These are phyloP conservation scores for Ceryle rudis DNA, from an alignment of 2,797 vertebrate genomes.

Conservation along the genomic window DNA sequence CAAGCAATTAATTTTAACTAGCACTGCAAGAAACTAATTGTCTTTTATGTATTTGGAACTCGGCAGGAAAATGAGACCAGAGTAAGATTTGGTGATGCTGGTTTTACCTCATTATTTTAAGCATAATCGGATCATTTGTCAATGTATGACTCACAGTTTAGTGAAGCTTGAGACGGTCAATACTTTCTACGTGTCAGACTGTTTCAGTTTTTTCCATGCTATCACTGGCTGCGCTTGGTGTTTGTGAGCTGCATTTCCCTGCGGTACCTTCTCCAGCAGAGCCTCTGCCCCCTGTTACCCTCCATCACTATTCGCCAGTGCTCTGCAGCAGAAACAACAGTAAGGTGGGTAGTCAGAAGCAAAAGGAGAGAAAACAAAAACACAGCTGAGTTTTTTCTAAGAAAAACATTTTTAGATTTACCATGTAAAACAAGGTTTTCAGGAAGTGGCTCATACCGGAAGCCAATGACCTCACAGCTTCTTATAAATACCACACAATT, in stretches of 20 bases:
- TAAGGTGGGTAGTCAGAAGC: not conserved
- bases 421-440: conserved; percentile 26
- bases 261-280: not conserved
- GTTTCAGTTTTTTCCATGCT: not conserved
- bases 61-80: fast-evolving
- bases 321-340: not conserved
- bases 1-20: not conserved
- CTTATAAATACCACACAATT: conserved; percentile 46
- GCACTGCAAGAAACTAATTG: not conserved
- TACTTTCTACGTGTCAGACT: not conserved
- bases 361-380: conserved; percentile 3
- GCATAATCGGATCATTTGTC: not conserved
- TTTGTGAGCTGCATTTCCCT: not conserved
- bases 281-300: not conserved
- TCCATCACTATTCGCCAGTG: not conserved
- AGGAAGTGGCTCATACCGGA: conserved; percentile 65
- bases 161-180: not conserved
- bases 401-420: conserved; percentile 60
- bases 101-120: not conserved
- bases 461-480: conserved; percentile 59
- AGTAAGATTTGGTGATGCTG: not conserved
- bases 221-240: not conserved
- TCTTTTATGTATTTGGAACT: not conserved
- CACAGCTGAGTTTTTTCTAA: conserved; percentile 65
- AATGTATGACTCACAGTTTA: not conserved